Conservation (phyloP, 2,113 vertebrate species). For the Hydropotes inermis region DNA sequence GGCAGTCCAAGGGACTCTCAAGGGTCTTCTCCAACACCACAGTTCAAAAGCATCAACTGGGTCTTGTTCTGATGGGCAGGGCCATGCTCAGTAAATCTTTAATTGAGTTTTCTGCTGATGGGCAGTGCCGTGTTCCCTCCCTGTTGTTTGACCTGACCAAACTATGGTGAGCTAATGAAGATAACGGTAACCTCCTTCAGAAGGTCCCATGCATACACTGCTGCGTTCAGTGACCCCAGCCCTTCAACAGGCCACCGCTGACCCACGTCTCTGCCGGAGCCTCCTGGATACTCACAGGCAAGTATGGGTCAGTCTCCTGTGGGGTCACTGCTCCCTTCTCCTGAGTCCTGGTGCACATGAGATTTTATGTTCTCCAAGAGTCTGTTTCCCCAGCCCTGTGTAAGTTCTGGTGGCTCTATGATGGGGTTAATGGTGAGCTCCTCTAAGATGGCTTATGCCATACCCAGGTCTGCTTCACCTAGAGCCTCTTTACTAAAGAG, state of each 20-base stretch:
- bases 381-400: neutral
- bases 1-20: too few relatives aligned
- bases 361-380: neutral
- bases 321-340: neutral
- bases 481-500: neutral
- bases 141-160: neutral
- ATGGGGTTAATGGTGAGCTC: neutral
- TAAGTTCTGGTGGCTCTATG: neutral
- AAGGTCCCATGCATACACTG: neutral
- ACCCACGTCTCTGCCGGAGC: neutral
- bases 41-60: neutral
- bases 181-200: neutral
- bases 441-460: neutral
- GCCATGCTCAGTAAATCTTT: neutral
- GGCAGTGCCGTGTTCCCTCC: neutral
- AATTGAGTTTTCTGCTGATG: neutral
- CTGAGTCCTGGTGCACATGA: accelerated
- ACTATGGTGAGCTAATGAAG: neutral
- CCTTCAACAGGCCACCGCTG: neutral
- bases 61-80: neutral
- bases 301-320: neutral
- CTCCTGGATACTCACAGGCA: neutral
- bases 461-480: neutral
- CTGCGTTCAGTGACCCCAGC: neutral
- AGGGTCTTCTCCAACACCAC: too few relatives aligned